Evolutionary conservation across 1,140 invertebrate species (phyloP).

Genomic region (Lineus longissimus): DNA sequence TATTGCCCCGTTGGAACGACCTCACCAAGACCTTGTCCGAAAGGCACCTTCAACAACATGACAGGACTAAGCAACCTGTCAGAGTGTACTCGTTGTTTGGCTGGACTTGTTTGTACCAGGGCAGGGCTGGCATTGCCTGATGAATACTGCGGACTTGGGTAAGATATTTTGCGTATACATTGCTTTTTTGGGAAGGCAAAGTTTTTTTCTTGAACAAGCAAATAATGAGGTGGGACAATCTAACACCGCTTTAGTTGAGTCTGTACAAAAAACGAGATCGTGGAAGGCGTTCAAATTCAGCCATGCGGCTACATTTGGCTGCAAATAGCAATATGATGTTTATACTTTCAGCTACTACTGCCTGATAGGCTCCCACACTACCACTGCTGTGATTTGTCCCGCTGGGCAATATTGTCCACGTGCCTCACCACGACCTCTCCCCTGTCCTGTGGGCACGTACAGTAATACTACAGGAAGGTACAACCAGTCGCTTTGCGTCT

Average conservation of each 20-base stretch:
- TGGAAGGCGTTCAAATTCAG: too few species aligned
- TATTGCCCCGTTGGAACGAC: conserved; percentile 40
- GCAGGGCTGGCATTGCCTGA: conserved; percentile 26
- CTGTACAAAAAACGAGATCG: too few species aligned
- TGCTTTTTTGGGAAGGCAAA: too few species aligned
- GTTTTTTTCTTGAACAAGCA: too few species aligned
- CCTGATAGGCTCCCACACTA: conserved; percentile 36
- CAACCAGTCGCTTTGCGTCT: conserved; percentile 32
- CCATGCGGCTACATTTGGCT: too few species aligned
- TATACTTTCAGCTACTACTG: conserved; percentile 42
- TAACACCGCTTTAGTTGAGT: too few species aligned
- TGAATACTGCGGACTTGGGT: conserved; percentile 41
- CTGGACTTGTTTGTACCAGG: conserved; percentile 35
- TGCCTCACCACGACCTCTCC: conserved; percentile 26
- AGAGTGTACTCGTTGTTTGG: conserved; percentile 37
- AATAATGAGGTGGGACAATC: too few species aligned
- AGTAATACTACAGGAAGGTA: conserved; percentile 34
- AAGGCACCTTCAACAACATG: conserved; percentile 37
- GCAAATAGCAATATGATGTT: background rate
- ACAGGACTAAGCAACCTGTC: conserved; percentile 31
- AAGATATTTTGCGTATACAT: conserved; percentile 10
- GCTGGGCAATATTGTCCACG: conserved; percentile 39
- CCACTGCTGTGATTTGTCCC: conserved; percentile 32
- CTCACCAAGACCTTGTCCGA: conserved; percentile 36
- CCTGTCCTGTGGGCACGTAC: conserved; percentile 36